Evolutionary conservation across 2,113 vertebrate species (phyloP).

Genomic region (Uropsilus gracilis): DNA sequence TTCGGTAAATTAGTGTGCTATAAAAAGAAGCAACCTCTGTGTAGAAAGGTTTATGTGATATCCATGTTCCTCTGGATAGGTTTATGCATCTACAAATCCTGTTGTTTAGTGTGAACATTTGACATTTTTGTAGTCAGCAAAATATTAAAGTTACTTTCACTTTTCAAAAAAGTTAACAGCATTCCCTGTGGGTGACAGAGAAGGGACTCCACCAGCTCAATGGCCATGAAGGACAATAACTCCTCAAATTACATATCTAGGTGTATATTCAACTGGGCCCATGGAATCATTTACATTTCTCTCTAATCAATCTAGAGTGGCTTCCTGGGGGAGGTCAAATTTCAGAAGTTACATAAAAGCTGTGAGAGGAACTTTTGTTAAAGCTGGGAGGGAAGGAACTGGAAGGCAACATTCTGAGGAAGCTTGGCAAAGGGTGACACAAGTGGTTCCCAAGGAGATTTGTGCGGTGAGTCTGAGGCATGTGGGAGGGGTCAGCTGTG

Average conservation of each 20-base stretch:
- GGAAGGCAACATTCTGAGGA: neutral
- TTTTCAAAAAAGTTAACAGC: neutral
- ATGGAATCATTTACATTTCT: conserved; percentile 50
- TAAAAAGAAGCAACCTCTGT: neutral
- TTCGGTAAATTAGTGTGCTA: neutral
- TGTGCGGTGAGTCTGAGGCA: neutral
- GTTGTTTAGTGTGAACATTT: neutral
- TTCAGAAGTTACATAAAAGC: conserved; percentile 47
- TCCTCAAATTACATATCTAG: neutral
- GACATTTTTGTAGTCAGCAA: neutral
- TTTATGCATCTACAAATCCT: neutral
- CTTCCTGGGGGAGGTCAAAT: conserved; percentile 60
- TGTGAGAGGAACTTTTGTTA: conserved; percentile 57
- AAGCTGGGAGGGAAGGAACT: neutral
- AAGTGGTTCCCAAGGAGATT: conserved; percentile 25
- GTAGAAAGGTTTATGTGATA: neutral
- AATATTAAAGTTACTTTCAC: neutral
- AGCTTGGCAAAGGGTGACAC: neutral
- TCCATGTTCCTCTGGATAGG: neutral
- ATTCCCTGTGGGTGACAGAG: conserved; percentile 8
- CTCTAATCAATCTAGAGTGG: conserved; percentile 48
- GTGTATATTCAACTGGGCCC: neutral
- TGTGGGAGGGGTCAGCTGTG: neutral
- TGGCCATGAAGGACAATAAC: neutral
- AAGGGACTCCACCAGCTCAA: neutral